phyloP scores from a whole-genome alignment of 1,140 invertebrate genomes.

The Sarcophaga peregrina region DNA sequence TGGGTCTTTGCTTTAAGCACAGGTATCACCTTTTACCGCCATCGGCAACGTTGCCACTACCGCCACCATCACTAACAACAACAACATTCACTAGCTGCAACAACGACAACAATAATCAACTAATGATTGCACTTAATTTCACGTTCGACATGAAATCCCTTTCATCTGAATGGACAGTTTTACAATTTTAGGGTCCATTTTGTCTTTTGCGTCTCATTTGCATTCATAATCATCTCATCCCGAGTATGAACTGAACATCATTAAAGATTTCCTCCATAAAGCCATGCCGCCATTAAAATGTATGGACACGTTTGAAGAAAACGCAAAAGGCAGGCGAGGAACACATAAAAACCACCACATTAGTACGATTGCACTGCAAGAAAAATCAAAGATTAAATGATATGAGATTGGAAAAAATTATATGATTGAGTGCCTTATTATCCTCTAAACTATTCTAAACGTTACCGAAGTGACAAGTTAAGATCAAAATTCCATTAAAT shows the following conservation, averaged over 20 bases:
- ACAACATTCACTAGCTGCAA: not conserved
- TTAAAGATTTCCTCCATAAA: conserved; percentile 26
- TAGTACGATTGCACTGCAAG: too few relatives aligned
- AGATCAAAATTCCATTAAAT: too few relatives aligned
- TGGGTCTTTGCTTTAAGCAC: not conserved
- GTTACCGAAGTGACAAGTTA: too few relatives aligned
- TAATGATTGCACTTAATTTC: conserved; percentile 48
- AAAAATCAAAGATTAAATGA: too few relatives aligned
- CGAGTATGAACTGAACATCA: conserved; percentile 28
- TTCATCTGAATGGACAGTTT: conserved; percentile 45
- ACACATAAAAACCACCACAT: too few relatives aligned
- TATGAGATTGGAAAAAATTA: too few relatives aligned
- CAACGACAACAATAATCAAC: conserved; percentile 37
- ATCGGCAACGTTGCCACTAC: not conserved
- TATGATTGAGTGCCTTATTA: too few relatives aligned
- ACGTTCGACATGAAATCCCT: conserved; percentile 47
- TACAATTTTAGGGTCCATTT: conserved; percentile 43
- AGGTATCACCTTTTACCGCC: conserved; percentile 17
- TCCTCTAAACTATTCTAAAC: too few relatives aligned
- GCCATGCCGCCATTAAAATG: conserved; percentile 35
- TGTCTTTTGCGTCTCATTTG: conserved; percentile 45
- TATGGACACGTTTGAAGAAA: not conserved
- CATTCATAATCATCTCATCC: conserved; percentile 47
- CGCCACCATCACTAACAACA: not conserved
- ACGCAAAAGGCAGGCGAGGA: not conserved